Conservation (phyloP, 2,888 invertebrate species). For the Tenthredo amoena region DNA sequence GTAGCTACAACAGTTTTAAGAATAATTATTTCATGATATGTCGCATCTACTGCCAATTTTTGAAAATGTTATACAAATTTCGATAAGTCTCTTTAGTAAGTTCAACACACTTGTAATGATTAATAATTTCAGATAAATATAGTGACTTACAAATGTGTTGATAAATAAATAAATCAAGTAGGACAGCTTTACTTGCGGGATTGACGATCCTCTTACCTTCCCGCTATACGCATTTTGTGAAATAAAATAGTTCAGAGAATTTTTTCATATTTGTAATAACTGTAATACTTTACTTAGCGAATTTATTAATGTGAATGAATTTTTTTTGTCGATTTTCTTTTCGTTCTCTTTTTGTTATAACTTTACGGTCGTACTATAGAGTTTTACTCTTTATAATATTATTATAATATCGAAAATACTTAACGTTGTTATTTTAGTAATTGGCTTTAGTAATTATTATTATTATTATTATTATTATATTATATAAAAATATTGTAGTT, state of each 20-base stretch:
- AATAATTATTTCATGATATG: not conserved
- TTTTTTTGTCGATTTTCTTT: not conserved
- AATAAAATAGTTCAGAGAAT: not conserved
- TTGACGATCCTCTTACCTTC: not conserved
- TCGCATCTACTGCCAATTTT: constrained; percentile 17
- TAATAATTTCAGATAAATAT: not conserved
- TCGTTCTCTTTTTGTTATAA: not conserved
- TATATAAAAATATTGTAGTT: constrained; percentile 30
- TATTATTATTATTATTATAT: constrained; percentile 35
- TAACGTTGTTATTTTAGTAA: constrained; percentile 25
- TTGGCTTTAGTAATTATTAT: constrained; percentile 12
- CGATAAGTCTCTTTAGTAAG: not conserved
- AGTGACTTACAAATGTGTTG: not conserved
- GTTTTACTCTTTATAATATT: constrained; percentile 23
- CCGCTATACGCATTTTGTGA: not conserved
- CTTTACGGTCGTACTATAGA: constrained; percentile 8
- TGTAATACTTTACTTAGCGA: constrained; percentile 12
- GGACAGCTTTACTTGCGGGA: not conserved
- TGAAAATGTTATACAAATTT: not conserved
- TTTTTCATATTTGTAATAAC: constrained; percentile 33
- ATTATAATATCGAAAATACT: constrained; percentile 23
- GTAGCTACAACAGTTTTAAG: not conserved
- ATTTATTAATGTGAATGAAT: constrained; percentile 4
- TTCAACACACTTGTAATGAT: not conserved
- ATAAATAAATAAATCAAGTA: not conserved